These are phyloP conservation scores for Nesogale talazaci DNA, from an alignment of 2,113 vertebrate genomes.

Conservation along the genomic window DNA sequence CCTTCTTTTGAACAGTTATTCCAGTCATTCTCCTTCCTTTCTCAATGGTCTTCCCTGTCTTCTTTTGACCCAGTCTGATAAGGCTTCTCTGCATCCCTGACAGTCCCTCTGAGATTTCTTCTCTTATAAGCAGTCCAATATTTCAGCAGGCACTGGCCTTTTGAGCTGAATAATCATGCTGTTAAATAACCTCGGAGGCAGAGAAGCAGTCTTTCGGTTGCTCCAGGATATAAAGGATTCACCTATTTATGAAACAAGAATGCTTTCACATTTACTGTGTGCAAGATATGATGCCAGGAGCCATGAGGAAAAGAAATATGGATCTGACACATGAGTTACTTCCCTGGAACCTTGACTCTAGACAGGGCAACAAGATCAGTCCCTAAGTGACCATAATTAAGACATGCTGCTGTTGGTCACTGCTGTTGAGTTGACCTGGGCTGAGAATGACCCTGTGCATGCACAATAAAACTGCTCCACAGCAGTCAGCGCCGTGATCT, in stretches of 20 bases:
- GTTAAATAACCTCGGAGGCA: background rate
- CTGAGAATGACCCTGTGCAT: background rate
- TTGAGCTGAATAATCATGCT: background rate
- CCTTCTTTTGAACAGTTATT: background rate
- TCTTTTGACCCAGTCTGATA: background rate
- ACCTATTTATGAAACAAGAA: background rate
- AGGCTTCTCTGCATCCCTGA: background rate
- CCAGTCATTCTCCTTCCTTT: too few relatives aligned
- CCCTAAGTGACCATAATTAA: conserved; percentile 7
- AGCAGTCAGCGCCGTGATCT: background rate
- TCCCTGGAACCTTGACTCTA: background rate
- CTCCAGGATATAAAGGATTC: conserved; percentile 8
- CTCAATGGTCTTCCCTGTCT: background rate
- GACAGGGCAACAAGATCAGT: conserved; percentile 10
- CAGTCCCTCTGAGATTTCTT: background rate
- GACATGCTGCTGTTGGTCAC: background rate
- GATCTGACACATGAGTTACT: background rate
- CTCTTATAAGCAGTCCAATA: background rate
- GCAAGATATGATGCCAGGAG: background rate
- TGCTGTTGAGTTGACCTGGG: background rate
- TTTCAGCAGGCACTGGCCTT: background rate
- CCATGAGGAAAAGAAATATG: background rate
- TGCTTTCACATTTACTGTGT: background rate
- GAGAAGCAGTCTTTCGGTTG: background rate
- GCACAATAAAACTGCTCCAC: background rate